phyloP scores from a whole-genome alignment of 2,888 invertebrate species.

The Yponomeuta plumbellus region DNA sequence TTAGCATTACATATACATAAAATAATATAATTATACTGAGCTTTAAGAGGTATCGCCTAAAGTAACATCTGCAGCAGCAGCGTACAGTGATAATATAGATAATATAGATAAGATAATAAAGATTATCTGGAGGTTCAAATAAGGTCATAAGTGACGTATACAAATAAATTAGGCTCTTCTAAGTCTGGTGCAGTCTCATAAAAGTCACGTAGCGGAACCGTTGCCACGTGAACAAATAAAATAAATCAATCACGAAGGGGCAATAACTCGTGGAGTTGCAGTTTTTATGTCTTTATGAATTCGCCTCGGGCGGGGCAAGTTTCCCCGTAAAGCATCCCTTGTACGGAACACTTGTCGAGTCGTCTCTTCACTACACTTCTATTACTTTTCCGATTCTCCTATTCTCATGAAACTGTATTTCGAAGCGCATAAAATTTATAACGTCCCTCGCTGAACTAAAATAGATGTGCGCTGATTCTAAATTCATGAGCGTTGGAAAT shows the following conservation, averaged over 20 bases:
- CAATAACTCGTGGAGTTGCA: constrained; percentile 27
- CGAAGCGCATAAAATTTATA: constrained; percentile 39
- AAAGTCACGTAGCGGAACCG: background rate
- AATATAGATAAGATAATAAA: too few relatives aligned
- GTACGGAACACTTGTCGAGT: constrained; percentile 31
- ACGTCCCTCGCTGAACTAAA: constrained; percentile 30
- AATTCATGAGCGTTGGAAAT: constrained; percentile 6
- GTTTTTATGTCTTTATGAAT: constrained; percentile 31
- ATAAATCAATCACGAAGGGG: constrained; percentile 27
- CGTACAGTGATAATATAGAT: too few relatives aligned
- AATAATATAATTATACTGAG: too few relatives aligned
- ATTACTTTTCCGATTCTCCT: constrained; percentile 29
- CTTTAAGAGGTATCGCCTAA: too few relatives aligned
- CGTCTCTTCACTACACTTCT: constrained; percentile 31
- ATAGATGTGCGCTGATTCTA: constrained; percentile 26
- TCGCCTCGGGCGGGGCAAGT: constrained; percentile 28
- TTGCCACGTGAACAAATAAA: constrained; percentile 7
- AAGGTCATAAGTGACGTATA: background rate
- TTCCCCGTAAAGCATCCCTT: constrained; percentile 32
- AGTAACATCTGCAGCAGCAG: too few relatives aligned
- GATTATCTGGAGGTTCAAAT: background rate
- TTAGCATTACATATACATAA: too few relatives aligned
- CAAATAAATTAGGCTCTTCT: background rate
- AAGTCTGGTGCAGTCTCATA: background rate
- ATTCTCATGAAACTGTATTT: constrained; percentile 34